Base-by-base conservation (phyloP, 2,797 vertebrate species). In the Sebastiscus tertius region DNA sequence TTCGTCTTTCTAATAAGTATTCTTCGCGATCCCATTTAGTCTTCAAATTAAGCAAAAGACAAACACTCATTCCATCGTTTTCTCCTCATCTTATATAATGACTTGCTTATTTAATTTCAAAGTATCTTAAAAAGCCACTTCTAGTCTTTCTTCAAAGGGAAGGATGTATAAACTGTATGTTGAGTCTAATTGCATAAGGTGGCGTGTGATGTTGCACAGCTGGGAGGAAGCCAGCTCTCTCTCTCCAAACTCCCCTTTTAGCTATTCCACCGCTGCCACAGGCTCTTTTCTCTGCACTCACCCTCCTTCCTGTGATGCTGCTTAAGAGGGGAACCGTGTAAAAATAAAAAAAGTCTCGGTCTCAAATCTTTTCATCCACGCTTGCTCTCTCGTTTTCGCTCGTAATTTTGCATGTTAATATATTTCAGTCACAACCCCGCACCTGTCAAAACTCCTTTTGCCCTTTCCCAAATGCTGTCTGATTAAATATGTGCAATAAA, bases 341-440 rank as follows among this genome's bases (percentile, higher is more conserved):
- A 65, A 82, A 72, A 86, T 56, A 36, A 58, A 9, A 79, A 79
- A 82, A 27, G 39, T 59, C 12, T 80, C 26, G 2, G 29, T 55
- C 16, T 46, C 20, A 62, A 81, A 85, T 86, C 65, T 76, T 31
- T 70, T 85, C 77, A 74, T 64, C 80, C 60, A 68, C 3, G 18
- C 26, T 72, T 56, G 31, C 69, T 56, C 34, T 72, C 75, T 88
- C 59, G 73, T 85, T 88, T 86, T 81, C 65, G 61, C 22, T 80
- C 52, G 69, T 88, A 79, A 88, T 82, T 82, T 79, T 22, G 65
- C 36, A 52, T 66, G 75, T 82, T 82, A 74, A 84, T 77, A 60
- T 20, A 68, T 77, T 74, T 80, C 52, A 58, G 42, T 72, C 56
- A 16, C 52, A 77, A 75, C 20, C 27, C 13, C 59, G 26, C 24